Evolutionary conservation across 2,113 vertebrate species (phyloP), one percentile per base, ranked within the genome.

Genomic region (Agapornis roseicollis): DNA sequence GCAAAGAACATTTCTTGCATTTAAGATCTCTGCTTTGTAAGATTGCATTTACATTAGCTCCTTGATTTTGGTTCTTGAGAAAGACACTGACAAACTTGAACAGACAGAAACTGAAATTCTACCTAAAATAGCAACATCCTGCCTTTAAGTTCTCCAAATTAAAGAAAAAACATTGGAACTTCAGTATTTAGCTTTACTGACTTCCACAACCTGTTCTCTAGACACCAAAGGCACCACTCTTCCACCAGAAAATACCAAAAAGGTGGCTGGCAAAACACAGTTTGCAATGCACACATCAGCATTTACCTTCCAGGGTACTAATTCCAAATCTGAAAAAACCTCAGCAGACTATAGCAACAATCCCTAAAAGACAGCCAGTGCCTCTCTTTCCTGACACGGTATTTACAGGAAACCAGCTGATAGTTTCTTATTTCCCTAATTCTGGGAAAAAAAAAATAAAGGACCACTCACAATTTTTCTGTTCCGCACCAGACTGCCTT

Each of bases 91-190:
- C 66, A 89, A 52, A 72, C 63, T 87, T 31, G 41, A 76, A 61
- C 33, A 88, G 79, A 86, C 76, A 80, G 88, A 79, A 96, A 93
- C 68, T 85, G 53, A 83, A 93, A 83, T 80, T 60, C 42, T 83
- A 13, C 55, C 93, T 86, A 71, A 94, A 91, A 95, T 64, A 94
- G 65, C 42, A 92, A 90, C 83, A 93, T 86, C 91, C 91, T 89
- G 80, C 73, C 80, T 91, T 80, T 56, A 64, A 74, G 27, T 86
- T 86, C 94, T 90, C 47, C 27, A 72, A 86, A 88, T 41, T 47
- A 56, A 92, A n/a, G 60, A 46, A 82, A 80, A 85, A 72, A 35
- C 10, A 39, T 5, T 61, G 56, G 90, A 63, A 73, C 39, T 78
- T 88, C 46, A 95, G 47, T 25, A 74, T 68, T 60, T 35, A 47